Percentiles rank a stretch among this genome's conserved stretches.
Conservation (phyloP, 2,113 vertebrate species). For the Lycocorax pyrrhopterus region DNA sequence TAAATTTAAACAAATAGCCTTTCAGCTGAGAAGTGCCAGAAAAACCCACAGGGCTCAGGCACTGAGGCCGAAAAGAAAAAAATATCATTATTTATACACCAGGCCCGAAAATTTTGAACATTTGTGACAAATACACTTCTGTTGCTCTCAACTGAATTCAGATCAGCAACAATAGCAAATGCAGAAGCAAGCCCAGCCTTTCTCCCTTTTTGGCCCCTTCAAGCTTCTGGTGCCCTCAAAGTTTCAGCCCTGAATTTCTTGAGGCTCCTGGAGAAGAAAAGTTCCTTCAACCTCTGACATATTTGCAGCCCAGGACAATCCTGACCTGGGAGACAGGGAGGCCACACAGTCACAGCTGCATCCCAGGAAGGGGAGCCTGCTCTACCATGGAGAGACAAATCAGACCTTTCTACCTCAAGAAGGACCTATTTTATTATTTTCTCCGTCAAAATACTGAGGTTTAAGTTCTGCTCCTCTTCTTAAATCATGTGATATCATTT, state of each 20-base stretch:
- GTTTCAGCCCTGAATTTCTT: background rate
- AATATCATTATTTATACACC: background rate
- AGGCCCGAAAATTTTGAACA: background rate
- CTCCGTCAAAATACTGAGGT: background rate
- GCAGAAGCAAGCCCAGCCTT: background rate
- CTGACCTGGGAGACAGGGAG: background rate
- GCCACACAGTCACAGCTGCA: background rate
- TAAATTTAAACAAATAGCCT: constrained; percentile 31
- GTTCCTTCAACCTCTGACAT: background rate
- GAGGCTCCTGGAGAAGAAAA: background rate
- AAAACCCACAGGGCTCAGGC: background rate
- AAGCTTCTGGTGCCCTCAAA: background rate
- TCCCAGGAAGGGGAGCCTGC: background rate
- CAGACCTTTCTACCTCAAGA: background rate
- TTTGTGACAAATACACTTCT: background rate
- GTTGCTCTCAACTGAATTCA: background rate
- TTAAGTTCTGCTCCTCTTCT: background rate
- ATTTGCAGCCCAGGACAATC: background rate
- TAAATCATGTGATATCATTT: background rate
- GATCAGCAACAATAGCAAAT: background rate
- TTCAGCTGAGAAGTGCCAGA: background rate
- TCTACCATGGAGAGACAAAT: background rate
- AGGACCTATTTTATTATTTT: background rate
- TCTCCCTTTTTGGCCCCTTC: background rate
- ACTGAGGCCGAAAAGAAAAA: background rate